Evolutionary conservation across 2,113 vertebrate genomes (phyloP).

Genomic region (Elgaria multicarinata): DNA sequence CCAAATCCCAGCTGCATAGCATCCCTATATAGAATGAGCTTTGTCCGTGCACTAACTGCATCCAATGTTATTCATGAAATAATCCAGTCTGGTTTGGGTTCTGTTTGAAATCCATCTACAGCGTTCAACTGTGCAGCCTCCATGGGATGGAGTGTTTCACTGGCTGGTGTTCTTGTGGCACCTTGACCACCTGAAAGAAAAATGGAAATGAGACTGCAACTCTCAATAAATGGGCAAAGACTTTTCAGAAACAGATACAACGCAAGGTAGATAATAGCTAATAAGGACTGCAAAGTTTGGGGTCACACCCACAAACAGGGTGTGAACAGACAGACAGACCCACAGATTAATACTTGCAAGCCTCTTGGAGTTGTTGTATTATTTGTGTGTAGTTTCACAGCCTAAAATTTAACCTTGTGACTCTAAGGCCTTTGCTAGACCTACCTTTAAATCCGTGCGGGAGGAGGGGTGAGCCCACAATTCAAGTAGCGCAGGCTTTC

Average conservation of each 20-base stretch:
- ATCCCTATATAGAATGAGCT: accelerated
- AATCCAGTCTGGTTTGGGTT: neutral
- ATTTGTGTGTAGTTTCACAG: neutral
- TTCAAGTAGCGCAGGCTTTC: too few relatives aligned
- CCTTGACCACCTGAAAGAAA: constrained; percentile 72
- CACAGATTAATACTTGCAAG: neutral
- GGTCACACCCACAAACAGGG: neutral
- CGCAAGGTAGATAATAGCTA: constrained; percentile 27
- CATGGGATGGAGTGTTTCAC: constrained; percentile 25
- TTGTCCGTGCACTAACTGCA: accelerated
- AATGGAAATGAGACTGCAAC: constrained; percentile 66
- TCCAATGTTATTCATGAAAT: constrained; percentile 18
- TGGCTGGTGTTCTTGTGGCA: constrained; percentile 61
- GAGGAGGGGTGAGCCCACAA: too few relatives aligned
- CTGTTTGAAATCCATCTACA: neutral
- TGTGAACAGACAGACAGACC: neutral
- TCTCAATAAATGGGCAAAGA: constrained; percentile 57
- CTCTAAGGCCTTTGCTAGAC: too few relatives aligned
- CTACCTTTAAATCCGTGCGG: too few relatives aligned
- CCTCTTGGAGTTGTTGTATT: neutral
- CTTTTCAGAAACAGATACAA: constrained; percentile 29
- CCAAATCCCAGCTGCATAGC: neutral
- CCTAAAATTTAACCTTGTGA: neutral
- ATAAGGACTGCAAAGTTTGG: constrained; percentile 11
- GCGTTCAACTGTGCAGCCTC: constrained; percentile 31